Percentiles rank a stretch among this genome's conserved stretches.
These are phyloP conservation scores for Anoplolepis gracilipes DNA, from an alignment of 1,140 invertebrate genomes.

Conservation along the genomic window DNA sequence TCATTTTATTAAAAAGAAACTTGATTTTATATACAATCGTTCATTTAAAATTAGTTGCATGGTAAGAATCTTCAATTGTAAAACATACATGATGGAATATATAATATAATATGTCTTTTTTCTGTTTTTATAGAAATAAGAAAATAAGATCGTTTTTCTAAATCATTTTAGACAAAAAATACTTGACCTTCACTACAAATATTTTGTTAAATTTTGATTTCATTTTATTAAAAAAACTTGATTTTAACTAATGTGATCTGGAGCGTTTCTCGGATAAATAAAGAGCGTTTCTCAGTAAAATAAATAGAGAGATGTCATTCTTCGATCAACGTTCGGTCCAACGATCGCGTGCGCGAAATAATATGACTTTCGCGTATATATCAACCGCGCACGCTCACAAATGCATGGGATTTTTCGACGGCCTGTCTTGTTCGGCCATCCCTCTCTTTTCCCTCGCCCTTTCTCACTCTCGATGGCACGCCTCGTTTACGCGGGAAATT, in stretches of 20 bases:
- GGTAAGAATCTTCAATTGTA: conserved; percentile 9
- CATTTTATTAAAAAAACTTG: no score
- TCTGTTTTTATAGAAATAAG: background rate
- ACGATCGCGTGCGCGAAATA: conserved; percentile 23
- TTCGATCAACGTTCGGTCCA: conserved; percentile 20
- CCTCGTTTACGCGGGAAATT: conserved; percentile 61
- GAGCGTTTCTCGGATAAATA: background rate
- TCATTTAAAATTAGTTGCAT: background rate
- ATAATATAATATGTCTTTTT: no score
- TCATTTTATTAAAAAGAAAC: no score
- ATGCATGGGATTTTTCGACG: conserved; percentile 45
- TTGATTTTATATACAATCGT: no score
- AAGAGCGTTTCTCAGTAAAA: background rate
- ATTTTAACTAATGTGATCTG: background rate
- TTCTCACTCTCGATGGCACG: conserved; percentile 13
- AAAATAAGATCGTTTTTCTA: no score
- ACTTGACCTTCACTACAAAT: no score
- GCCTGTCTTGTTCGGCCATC: background rate
- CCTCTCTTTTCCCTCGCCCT: background rate
- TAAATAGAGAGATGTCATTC: background rate
- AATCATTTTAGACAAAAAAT: background rate
- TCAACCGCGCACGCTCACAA: conserved; percentile 18
- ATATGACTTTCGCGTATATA: conserved; percentile 38
- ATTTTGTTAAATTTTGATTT: no score
- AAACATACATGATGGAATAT: background rate